Conservation (phyloP, 2,888 invertebrate species). For the Ceratothoa steindachneri region DNA sequence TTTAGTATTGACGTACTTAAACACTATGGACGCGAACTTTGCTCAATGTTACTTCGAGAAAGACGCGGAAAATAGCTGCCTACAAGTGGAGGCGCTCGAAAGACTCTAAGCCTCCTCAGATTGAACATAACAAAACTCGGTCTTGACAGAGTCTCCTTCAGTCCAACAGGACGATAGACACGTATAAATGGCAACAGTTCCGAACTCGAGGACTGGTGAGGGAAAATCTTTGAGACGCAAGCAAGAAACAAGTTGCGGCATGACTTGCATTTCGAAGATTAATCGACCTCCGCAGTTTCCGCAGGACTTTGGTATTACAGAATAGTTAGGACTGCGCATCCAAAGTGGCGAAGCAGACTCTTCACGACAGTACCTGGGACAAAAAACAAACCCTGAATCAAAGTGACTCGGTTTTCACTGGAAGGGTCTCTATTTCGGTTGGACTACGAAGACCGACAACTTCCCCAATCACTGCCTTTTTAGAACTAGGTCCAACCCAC, state of each 20-base stretch:
- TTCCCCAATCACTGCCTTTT: too few species aligned
- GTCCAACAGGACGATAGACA: constrained; percentile 80
- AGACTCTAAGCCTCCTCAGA: not conserved
- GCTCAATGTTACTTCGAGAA: too few species aligned
- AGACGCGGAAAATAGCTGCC: too few species aligned
- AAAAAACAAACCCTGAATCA: too few species aligned
- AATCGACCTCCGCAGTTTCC: constrained; percentile 67
- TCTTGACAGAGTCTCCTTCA: not conserved
- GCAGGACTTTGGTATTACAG: constrained; percentile 55
- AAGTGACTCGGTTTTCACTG: too few species aligned
- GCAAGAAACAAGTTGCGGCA: constrained; percentile 73
- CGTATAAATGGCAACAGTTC: constrained; percentile 78
- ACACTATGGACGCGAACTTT: too few species aligned
- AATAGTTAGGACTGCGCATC: constrained; percentile 60
- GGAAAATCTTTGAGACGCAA: constrained; percentile 57
- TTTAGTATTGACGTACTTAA: too few species aligned
- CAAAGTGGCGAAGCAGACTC: constrained; percentile 61
- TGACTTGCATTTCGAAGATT: constrained; percentile 75
- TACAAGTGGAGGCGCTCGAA: too few species aligned
- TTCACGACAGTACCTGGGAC: constrained; percentile 66
- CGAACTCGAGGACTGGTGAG: constrained; percentile 67
- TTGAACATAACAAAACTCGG: not conserved
- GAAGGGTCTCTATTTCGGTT: too few species aligned
- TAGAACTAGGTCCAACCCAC: too few species aligned
- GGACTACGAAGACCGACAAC: too few species aligned